phyloP scores from a whole-genome alignment of 2,113 vertebrate genomes.

The Sebastes fasciatus region DNA sequence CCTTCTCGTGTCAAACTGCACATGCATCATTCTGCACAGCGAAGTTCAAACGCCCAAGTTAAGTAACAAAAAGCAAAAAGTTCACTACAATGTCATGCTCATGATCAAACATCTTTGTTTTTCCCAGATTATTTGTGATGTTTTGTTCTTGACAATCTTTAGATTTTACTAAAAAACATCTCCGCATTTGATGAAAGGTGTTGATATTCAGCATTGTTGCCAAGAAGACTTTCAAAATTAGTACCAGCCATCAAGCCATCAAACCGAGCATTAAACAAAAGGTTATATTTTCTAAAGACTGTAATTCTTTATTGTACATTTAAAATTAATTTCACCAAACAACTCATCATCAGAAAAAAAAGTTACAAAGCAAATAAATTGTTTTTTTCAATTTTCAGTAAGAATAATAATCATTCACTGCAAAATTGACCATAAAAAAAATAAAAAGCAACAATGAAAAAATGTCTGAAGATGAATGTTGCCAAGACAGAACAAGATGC shows the following conservation, averaged over 20 bases:
- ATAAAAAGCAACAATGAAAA: conserved; percentile 58
- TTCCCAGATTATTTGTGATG: neutral
- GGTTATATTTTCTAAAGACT: conserved; percentile 61
- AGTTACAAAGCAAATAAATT: conserved; percentile 64
- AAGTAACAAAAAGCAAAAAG: neutral
- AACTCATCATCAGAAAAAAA: conserved; percentile 42
- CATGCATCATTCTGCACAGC: neutral
- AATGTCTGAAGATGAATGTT: conserved; percentile 64
- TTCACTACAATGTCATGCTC: neutral
- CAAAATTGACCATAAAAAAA: conserved; percentile 76
- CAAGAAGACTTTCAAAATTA: conserved; percentile 45
- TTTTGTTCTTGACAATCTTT: conserved; percentile 47
- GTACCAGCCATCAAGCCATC: conserved; percentile 63
- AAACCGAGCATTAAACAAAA: conserved; percentile 72
- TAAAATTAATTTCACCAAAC: conserved; percentile 66
- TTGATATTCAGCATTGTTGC: conserved; percentile 11
- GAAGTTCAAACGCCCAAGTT: neutral
- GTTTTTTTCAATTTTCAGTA: conserved; percentile 64
- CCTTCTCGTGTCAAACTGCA: neutral
- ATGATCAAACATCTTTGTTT: neutral
- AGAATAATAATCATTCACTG: conserved; percentile 69
- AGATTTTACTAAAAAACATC: neutral
- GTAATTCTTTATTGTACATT: conserved; percentile 59
- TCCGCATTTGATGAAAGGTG: conserved; percentile 28
- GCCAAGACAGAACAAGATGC: conserved; percentile 70